Evolutionary conservation across 1,140 invertebrate species (phyloP).

Genomic region (Tenebrio molitor): DNA sequence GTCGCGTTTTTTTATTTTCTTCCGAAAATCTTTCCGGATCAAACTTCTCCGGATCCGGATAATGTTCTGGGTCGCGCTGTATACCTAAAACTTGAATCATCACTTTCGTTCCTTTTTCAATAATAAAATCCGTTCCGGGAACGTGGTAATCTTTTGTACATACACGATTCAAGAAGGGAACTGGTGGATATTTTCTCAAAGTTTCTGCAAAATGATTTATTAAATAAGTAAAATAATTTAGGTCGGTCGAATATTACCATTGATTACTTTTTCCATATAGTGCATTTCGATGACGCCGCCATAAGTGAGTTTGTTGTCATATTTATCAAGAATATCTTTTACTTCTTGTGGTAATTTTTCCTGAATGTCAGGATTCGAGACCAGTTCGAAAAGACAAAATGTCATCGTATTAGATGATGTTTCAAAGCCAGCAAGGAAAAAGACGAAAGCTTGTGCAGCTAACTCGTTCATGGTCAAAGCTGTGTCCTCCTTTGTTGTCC

Average conservation of each 20-base stretch:
- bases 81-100: conserved; percentile 72
- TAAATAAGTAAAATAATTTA: not conserved
- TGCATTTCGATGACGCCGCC: no score
- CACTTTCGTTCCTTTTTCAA: conserved; percentile 69
- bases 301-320: no score
- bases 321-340: conserved; percentile 64
- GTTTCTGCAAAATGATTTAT: conserved; percentile 66
- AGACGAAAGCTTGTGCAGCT: no score
- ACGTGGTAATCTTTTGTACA: conserved; percentile 71
- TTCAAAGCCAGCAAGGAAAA: no score
- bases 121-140: conserved; percentile 66
- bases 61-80: conserved; percentile 78
- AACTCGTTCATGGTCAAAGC: conserved; percentile 54
- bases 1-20: conserved; percentile 65
- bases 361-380: no score
- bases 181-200: conserved; percentile 72
- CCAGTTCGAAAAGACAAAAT: conserved; percentile 68
- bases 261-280: no score
- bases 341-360: no score
- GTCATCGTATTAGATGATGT: conserved; percentile 65
- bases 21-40: conserved; percentile 77
- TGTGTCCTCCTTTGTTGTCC: conserved; percentile 30
- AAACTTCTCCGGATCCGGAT: no score
- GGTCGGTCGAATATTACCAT: conserved; percentile 67
- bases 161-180: conserved; percentile 68